A percentile compares a stretch with the other conserved stretches of the same genome.
Evolutionary conservation across 2,888 invertebrate genomes (phyloP).

Genomic region (Cyclophora albipunctata): DNA sequence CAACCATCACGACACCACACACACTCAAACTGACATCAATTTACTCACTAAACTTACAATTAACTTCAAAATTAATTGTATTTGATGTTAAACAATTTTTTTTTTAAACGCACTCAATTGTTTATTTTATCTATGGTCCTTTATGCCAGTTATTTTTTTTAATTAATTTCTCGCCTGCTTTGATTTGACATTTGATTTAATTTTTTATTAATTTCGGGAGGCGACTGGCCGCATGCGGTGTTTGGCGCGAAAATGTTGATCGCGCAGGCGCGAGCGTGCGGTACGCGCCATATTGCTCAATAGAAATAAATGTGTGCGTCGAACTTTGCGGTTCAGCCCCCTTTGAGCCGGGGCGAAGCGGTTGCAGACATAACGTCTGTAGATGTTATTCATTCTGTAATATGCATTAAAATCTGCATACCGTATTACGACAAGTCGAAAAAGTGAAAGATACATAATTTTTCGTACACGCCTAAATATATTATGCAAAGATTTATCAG

Average conservation of each 20-base stretch:
- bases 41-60: constrained; percentile 9
- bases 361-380: too few relatives aligned
- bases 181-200: neutral
- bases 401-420: too few relatives aligned
- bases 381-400: too few relatives aligned
- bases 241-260: constrained; percentile 66
- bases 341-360: constrained; percentile 1
- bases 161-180: too few relatives aligned
- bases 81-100: constrained; percentile 3
- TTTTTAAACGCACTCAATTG: neutral
- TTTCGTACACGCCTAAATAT: too few relatives aligned
- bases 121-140: too few relatives aligned
- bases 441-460: too few relatives aligned
- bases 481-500: too few relatives aligned
- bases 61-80: too few relatives aligned
- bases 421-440: too few relatives aligned
- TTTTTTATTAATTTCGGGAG: constrained; percentile 26
- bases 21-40: neutral
- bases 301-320: constrained; percentile 33
- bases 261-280: constrained; percentile 42
- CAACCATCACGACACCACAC: constrained; percentile 29
- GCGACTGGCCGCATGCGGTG: constrained; percentile 48
- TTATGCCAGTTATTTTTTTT: too few relatives aligned
- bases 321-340: constrained; percentile 37
- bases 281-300: constrained; percentile 59